These are phyloP conservation scores for Thecophora atra DNA, from an alignment of 2,888 invertebrate genomes.

Conservation along the genomic window DNA sequence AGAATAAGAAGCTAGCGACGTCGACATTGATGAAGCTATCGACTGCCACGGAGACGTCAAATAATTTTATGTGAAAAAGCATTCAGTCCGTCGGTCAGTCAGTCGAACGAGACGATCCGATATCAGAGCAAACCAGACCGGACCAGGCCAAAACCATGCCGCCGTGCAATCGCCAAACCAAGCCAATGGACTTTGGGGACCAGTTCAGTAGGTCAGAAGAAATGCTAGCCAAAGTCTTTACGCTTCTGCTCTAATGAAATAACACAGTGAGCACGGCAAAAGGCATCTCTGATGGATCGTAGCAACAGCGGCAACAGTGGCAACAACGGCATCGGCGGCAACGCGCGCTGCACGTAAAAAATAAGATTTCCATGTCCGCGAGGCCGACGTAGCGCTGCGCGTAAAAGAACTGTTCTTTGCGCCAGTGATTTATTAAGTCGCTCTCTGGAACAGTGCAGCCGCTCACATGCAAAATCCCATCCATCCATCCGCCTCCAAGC, in stretches of 20 bases:
- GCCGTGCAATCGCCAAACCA: not conserved
- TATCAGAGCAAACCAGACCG: not conserved
- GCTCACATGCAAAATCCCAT: slow-evolving; percentile 26
- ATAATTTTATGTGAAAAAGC: slow-evolving; percentile 38
- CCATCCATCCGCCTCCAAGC: slow-evolving; percentile 9
- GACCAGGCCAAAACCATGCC: not conserved
- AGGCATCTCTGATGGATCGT: too few species aligned
- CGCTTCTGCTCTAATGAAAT: slow-evolving; percentile 14
- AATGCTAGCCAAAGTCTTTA: slow-evolving; percentile 15
- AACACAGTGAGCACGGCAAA: slow-evolving; percentile 5
- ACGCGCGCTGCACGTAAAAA: slow-evolving; percentile 37
- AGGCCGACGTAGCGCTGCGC: slow-evolving; percentile 34
- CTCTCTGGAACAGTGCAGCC: slow-evolving; percentile 41
- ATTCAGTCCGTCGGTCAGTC: slow-evolving; percentile 39
- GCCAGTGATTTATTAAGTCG: slow-evolving; percentile 43
- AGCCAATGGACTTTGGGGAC: slow-evolving; percentile 40
- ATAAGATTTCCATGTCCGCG: slow-evolving; percentile 44
- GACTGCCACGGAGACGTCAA: slow-evolving; percentile 34
- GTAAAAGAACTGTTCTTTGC: slow-evolving; percentile 35
- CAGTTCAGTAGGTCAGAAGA: slow-evolving; percentile 50
- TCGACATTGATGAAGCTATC: slow-evolving; percentile 50
- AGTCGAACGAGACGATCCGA: slow-evolving; percentile 26
- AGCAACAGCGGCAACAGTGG: slow-evolving; percentile 24
- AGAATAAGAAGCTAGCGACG: slow-evolving; percentile 37
- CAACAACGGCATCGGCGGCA: slow-evolving; percentile 7